Evolutionary conservation across 2,797 vertebrate genomes (phyloP).

Genomic region (Tympanoctomys barrerae): DNA sequence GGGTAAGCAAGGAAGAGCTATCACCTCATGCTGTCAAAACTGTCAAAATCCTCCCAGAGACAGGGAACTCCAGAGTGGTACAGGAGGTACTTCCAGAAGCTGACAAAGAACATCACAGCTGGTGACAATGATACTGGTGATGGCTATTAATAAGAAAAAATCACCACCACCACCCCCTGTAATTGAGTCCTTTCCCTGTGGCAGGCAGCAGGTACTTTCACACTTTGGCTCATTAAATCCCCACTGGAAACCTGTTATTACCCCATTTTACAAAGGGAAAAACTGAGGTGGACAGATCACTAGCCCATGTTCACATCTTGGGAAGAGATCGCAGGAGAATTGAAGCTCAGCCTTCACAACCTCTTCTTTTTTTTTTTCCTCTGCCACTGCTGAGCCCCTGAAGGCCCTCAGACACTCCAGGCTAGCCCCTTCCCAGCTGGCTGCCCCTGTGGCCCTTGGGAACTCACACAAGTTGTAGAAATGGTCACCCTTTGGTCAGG

Average conservation of each 20-base stretch:
- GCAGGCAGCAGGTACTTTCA: constrained; percentile 39
- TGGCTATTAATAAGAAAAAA: not conserved
- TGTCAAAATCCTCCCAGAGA: constrained; percentile 2
- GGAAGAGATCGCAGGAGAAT: not conserved
- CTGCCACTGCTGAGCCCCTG: not conserved
- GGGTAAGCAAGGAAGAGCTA: not conserved
- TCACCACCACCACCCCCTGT: not conserved
- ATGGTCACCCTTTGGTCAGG: constrained; percentile 68
- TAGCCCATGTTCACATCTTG: not conserved
- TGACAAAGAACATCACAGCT: not conserved
- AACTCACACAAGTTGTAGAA: constrained; percentile 61
- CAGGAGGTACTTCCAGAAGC: not conserved
- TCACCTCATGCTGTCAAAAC: not conserved
- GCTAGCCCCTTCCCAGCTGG: constrained; percentile 7
- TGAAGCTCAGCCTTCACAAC: not conserved
- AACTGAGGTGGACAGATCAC: not conserved
- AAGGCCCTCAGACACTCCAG: not conserved
- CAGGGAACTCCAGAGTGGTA: not conserved
- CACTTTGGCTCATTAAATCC: not conserved
- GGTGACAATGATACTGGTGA: not conserved
- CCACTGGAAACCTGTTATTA: constrained; percentile 13
- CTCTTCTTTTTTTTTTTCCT: not conserved
- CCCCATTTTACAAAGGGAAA: not conserved
- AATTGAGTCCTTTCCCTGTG: not conserved
- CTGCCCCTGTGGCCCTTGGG: not conserved